Percentiles rank a stretch among this genome's conserved stretches.
Conservation (phyloP, 2,797 vertebrate genomes). For the Crenuchus spilurus region DNA sequence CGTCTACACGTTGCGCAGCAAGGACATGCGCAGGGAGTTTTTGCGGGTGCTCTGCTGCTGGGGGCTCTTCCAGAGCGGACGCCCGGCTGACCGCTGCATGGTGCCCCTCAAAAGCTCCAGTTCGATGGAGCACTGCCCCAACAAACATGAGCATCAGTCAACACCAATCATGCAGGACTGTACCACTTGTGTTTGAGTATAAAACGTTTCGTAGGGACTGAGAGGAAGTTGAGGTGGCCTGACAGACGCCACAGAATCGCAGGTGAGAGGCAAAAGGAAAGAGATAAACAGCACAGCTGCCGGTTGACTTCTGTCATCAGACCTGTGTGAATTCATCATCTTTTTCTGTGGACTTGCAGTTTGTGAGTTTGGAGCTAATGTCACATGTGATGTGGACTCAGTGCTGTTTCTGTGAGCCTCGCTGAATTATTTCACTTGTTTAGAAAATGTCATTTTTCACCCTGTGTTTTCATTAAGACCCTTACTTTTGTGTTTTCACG, state of each 20-base stretch:
- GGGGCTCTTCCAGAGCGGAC: slow-evolving; percentile 70
- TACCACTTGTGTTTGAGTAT: slow-evolving; percentile 86
- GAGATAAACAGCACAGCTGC: slow-evolving; percentile 17
- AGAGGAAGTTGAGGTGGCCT: not conserved
- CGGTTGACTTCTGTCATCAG: slow-evolving; percentile 43
- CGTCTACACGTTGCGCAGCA: slow-evolving; percentile 92
- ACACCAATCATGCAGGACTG: slow-evolving; percentile 84
- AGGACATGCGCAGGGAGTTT: slow-evolving; percentile 93
- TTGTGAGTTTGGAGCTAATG: slow-evolving; percentile 50
- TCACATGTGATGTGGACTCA: slow-evolving; percentile 37
- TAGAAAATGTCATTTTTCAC: slow-evolving; percentile 15
- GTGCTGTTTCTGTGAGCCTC: not conserved
- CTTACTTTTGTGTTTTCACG: not conserved
- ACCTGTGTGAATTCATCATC: slow-evolving; percentile 62
- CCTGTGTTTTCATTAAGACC: not conserved
- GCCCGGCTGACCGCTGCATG: slow-evolving; percentile 77
- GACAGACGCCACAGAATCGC: not conserved
- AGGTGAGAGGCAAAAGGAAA: not conserved
- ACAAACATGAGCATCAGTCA: slow-evolving; percentile 81
- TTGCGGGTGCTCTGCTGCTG: slow-evolving; percentile 87
- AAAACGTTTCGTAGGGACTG: slow-evolving; percentile 4
- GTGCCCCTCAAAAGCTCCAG: slow-evolving; percentile 87
- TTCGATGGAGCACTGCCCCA: slow-evolving; percentile 86
- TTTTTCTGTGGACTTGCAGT: slow-evolving; percentile 44
- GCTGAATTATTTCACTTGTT: slow-evolving; percentile 27